These are phyloP conservation scores for Callyntrura sp. DNA, from an alignment of 2,888 invertebrate species.

Conservation along the genomic window DNA sequence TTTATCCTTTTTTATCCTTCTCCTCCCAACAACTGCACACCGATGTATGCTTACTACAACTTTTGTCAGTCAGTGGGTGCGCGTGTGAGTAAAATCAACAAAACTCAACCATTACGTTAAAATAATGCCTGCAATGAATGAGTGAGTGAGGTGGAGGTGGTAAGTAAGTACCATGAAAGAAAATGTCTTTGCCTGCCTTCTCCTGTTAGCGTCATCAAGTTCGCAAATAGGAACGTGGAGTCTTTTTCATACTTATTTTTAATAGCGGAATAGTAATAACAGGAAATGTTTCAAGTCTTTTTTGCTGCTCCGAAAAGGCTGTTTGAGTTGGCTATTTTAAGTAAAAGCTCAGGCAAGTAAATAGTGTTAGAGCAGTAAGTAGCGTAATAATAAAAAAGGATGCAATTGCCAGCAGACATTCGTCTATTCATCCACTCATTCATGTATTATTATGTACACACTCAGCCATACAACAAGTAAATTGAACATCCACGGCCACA, in stretches of 20 bases:
- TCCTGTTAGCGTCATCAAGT: no score
- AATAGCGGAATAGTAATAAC: neutral
- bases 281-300: slow-evolving; percentile 28
- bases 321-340: slow-evolving; percentile 24
- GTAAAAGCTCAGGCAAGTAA: no score
- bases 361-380: neutral
- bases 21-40: no score
- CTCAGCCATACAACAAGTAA: neutral
- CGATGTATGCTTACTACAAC: no score
- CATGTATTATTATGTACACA: neutral
- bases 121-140: neutral
- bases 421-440: neutral
- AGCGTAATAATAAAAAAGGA: slow-evolving; percentile 23
- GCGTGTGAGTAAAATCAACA: neutral
- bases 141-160: neutral
- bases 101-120: neutral
- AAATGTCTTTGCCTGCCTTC: neutral
- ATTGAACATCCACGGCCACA: no score
- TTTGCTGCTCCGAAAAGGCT: neutral
- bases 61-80: no score
- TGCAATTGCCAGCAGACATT: slow-evolving; percentile 23
- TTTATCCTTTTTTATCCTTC: neutral
- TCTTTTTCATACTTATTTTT: neutral
- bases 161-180: neutral
- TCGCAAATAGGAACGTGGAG: neutral